phyloP scores from a whole-genome alignment of 1,140 invertebrate genomes.

The Drosophila bifasciata region DNA sequence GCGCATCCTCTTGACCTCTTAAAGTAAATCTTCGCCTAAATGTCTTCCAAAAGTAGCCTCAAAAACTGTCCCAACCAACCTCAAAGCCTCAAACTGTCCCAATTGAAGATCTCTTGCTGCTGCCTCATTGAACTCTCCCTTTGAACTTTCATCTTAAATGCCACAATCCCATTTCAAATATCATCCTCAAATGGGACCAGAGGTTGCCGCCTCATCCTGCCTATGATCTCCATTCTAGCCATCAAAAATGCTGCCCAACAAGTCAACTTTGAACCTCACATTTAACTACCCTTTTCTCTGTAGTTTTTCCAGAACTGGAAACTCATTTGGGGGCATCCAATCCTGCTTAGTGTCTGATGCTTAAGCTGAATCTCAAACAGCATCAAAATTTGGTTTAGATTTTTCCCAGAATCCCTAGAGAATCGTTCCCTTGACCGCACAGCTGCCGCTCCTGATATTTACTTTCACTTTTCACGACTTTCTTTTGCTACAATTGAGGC shows the following conservation, averaged over 20 bases:
- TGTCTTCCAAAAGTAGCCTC: not conserved
- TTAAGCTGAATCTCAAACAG: no score
- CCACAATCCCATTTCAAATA: constrained; percentile 28
- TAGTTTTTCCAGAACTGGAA: not conserved
- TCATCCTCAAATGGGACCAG: constrained; percentile 4
- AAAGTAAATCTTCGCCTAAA: no score
- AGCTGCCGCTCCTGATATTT: not conserved
- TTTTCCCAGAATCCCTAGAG: constrained; percentile 1
- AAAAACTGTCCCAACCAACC: not conserved
- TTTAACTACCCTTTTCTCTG: not conserved
- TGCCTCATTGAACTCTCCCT: constrained; percentile 21
- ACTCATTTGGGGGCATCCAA: constrained; percentile 26
- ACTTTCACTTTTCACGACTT: constrained; percentile 49
- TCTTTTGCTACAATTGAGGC: constrained; percentile 47
- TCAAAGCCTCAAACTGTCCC: not conserved
- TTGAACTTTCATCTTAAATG: constrained; percentile 9
- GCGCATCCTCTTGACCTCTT: no score
- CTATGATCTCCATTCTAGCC: constrained; percentile 8
- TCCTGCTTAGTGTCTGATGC: constrained; percentile 22
- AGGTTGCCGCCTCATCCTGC: not conserved
- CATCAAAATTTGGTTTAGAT: not conserved
- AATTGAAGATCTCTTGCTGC: not conserved
- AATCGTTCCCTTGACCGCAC: constrained; percentile 31
- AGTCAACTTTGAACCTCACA: constrained; percentile 4
- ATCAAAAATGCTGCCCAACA: not conserved